phyloP scores from a whole-genome alignment of 2,888 invertebrate genomes.

The Sinotaia quadrata region DNA sequence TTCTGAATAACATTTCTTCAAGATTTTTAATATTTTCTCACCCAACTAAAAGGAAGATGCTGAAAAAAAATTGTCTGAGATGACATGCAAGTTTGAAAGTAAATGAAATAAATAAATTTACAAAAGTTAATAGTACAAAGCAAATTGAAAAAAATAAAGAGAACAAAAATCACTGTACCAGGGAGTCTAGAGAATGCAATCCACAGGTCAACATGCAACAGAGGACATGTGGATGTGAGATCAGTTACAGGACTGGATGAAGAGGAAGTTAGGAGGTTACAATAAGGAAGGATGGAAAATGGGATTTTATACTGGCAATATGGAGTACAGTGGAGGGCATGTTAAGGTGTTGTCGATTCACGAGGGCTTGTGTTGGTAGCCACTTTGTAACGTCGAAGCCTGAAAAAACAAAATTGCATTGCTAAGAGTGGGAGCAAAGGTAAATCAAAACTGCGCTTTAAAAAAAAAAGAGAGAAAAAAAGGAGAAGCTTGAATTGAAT shows the following conservation, averaged over 20 bases:
- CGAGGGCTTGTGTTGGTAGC: constrained; percentile 62
- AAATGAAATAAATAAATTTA: neutral
- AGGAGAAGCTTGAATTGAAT: neutral
- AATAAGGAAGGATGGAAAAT: neutral
- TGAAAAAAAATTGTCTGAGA: too few species aligned
- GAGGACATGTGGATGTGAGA: neutral
- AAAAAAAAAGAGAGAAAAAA: neutral
- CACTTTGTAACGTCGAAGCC: constrained; percentile 67
- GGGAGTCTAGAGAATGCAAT: neutral
- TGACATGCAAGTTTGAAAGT: too few species aligned
- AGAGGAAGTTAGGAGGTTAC: neutral
- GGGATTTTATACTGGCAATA: constrained; percentile 26
- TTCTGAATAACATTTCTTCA: too few species aligned
- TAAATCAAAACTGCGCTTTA: neutral
- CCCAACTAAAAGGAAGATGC: too few species aligned
- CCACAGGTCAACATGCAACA: neutral
- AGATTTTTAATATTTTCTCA: too few species aligned
- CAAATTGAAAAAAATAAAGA: constrained; percentile 6
- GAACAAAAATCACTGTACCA: constrained; percentile 18
- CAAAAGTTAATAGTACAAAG: too few species aligned
- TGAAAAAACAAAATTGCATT: constrained; percentile 45
- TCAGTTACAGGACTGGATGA: neutral
- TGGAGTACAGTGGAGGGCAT: constrained; percentile 44
- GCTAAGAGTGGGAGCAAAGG: neutral
- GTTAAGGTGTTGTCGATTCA: constrained; percentile 62